phyloP scores from a whole-genome alignment of 2,797 vertebrate species.

The Rhincodon typus region DNA sequence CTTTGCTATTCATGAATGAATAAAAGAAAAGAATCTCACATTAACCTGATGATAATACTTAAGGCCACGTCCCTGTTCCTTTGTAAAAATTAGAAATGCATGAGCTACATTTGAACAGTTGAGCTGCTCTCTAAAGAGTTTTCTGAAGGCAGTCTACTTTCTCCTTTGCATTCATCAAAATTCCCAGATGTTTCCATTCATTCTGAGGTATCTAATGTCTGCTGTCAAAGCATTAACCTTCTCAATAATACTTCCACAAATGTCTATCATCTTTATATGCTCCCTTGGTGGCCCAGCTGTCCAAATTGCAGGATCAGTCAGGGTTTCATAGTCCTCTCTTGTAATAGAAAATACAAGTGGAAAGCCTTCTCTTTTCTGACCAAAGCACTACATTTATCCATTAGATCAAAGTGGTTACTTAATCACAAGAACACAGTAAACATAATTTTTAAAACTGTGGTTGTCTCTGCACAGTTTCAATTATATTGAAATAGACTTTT shows the following conservation, averaged over 20 bases:
- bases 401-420: not conserved
- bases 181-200: not conserved
- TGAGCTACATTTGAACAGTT: not conserved
- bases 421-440: not conserved
- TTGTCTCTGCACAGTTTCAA: too few relatives aligned
- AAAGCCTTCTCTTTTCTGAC: not conserved
- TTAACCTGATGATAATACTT: not conserved
- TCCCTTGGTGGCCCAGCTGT: slow-evolving; percentile 4
- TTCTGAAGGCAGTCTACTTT: not conserved
- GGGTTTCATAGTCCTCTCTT: not conserved
- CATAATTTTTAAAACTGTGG: not conserved
- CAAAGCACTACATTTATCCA: not conserved
- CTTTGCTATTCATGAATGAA: too few relatives aligned
- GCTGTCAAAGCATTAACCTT: slow-evolving; percentile 29
- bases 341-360: not conserved
- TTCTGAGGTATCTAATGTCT: slow-evolving; percentile 22
- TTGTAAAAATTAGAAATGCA: not conserved
- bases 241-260: slow-evolving; percentile 23
- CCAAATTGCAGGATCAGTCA: slow-evolving; percentile 13
- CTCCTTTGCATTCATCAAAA: not conserved
- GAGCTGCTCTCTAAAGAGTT: not conserved
- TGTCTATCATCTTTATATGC: slow-evolving; percentile 15
- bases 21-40: not conserved
- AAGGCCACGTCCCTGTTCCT: not conserved
- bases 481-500: too few relatives aligned